phyloP scores from a whole-genome alignment of 2,113 vertebrate genomes.

The Zosterops borbonicus region DNA sequence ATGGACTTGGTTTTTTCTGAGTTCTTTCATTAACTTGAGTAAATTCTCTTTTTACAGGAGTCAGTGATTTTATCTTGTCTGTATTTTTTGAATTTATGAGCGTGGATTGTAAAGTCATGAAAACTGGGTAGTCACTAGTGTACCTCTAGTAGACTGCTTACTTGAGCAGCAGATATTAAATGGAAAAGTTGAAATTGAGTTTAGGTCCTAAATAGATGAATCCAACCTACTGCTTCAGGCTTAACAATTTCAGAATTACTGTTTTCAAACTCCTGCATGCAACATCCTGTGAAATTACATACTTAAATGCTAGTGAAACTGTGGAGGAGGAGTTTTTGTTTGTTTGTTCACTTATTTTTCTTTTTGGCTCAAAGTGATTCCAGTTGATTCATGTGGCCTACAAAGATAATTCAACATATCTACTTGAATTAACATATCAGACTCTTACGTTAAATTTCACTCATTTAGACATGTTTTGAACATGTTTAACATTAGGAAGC shows the following conservation, averaged over 20 bases:
- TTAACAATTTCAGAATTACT: not conserved
- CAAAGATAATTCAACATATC: accelerated
- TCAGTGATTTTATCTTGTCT: not conserved
- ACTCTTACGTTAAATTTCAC: not conserved
- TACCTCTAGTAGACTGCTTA: not conserved
- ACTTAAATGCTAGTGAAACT: not conserved
- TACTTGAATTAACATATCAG: not conserved
- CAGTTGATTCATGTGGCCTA: not conserved
- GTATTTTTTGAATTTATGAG: not conserved
- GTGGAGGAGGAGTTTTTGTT: too few relatives aligned
- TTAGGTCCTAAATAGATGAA: not conserved
- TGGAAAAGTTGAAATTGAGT: not conserved
- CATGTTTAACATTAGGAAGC: not conserved
- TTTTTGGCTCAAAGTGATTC: not conserved
- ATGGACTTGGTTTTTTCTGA: not conserved
- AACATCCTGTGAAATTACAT: not conserved
- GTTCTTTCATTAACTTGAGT: not conserved
- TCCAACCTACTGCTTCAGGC: not conserved
- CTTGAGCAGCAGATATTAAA: not conserved
- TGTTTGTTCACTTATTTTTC: not conserved
- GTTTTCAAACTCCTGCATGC: not conserved
- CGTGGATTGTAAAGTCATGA: not conserved
- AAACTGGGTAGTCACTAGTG: not conserved
- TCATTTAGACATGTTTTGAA: not conserved
- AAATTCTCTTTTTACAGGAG: not conserved